phyloP scores from a whole-genome alignment of 2,888 invertebrate species.

The Cephus runcator region DNA sequence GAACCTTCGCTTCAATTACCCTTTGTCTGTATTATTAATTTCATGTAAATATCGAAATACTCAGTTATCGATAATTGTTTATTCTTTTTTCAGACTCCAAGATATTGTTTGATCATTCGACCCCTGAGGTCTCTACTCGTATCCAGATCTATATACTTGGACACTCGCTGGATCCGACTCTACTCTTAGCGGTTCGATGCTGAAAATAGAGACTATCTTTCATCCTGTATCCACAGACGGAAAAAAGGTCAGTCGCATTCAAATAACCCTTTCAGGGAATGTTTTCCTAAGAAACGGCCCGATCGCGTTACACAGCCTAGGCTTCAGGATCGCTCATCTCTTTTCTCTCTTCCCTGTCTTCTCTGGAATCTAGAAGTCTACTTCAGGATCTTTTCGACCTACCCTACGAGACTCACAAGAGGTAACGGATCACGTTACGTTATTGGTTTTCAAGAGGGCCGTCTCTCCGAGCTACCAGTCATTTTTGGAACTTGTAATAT shows the following conservation, averaged over 20 bases:
- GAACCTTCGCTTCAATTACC: no score
- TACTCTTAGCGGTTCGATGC: background rate
- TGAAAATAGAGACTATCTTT: background rate
- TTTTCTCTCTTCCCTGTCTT: background rate
- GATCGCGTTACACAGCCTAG: slow-evolving; percentile 39
- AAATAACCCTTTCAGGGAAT: slow-evolving; percentile 37
- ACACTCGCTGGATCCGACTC: background rate
- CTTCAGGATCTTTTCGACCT: background rate
- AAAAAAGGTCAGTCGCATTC: slow-evolving; percentile 40
- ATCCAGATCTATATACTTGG: background rate
- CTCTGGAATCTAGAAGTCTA: background rate
- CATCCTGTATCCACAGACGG: background rate
- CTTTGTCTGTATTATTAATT: background rate
- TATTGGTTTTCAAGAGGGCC: background rate
- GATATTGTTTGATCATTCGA: background rate
- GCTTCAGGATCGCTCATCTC: background rate
- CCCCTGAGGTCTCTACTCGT: background rate
- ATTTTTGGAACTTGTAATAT: background rate
- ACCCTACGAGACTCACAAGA: background rate
- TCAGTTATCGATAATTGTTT: background rate
- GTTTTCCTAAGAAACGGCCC: slow-evolving; percentile 39
- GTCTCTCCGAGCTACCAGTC: background rate
- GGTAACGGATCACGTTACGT: background rate
- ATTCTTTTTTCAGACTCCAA: background rate
- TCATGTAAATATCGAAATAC: background rate